Evolutionary conservation across 2,888 invertebrate species (phyloP).

Genomic region (Eristalis intricaria): DNA sequence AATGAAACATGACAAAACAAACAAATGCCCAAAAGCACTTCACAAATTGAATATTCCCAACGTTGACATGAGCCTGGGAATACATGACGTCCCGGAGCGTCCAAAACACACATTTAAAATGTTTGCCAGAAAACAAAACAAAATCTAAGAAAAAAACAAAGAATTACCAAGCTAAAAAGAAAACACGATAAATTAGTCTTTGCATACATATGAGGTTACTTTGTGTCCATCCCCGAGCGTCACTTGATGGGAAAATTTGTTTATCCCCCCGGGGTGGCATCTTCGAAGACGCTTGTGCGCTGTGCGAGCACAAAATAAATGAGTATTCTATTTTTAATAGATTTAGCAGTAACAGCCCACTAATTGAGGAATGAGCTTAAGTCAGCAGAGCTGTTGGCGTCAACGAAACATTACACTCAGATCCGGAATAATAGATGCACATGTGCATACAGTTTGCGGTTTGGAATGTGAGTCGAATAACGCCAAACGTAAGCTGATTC

Average conservation of each 20-base stretch:
- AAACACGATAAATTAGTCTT: not conserved
- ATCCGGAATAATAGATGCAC: not conserved
- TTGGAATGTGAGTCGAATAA: not conserved
- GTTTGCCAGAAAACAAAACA: too few relatives aligned
- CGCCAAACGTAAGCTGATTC: too few relatives aligned
- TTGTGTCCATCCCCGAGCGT: not conserved
- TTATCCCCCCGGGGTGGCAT: slow-evolving; percentile 10
- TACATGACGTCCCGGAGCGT: not conserved
- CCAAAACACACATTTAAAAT: too few relatives aligned
- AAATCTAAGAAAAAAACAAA: not conserved
- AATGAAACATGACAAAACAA: not conserved
- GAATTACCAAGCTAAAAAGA: not conserved
- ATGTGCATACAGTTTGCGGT: not conserved
- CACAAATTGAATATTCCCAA: not conserved
- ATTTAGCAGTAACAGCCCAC: not conserved
- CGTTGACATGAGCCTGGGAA: not conserved
- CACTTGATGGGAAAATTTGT: not conserved
- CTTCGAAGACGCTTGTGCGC: not conserved
- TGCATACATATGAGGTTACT: not conserved
- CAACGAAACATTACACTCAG: slow-evolving; percentile 4
- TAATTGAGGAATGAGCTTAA: not conserved
- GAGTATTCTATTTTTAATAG: slow-evolving; percentile 33
- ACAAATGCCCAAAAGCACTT: not conserved
- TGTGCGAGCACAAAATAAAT: slow-evolving; percentile 18
- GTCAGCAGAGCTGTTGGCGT: slow-evolving; percentile 29